A percentile compares a stretch with the other conserved stretches of the same genome.
These are phyloP conservation scores for Leucophenga montana DNA, from an alignment of 2,888 invertebrate species.

Conservation along the genomic window DNA sequence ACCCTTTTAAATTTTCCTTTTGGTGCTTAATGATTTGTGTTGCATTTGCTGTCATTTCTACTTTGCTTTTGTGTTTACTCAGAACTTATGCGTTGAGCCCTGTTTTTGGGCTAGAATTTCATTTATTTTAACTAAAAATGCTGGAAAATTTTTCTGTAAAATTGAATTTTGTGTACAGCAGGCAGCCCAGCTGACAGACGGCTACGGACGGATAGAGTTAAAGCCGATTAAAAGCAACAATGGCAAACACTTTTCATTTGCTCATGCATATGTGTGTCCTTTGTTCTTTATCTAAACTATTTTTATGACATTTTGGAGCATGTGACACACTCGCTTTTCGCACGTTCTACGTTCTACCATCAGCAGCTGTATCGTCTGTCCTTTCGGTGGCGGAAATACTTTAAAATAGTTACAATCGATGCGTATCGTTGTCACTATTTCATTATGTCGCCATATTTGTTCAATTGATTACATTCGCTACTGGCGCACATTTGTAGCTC, in stretches of 20 bases:
- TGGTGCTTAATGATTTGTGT: conserved; percentile 36
- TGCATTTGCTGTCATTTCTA: conserved; percentile 27
- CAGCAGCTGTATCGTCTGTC: conserved; percentile 2
- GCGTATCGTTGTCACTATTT: conserved; percentile 1
- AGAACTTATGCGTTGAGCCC: conserved; percentile 18
- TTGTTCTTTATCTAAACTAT: conserved; percentile 41
- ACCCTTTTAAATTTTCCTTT: conserved; percentile 35
- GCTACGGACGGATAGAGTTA: conserved; percentile 15
- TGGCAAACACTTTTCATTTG: conserved; percentile 30
- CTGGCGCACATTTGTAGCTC: too few relatives aligned
- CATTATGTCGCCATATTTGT: conserved; percentile 9
- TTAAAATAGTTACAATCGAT: conserved; percentile 15
- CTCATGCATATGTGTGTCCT: neutral
- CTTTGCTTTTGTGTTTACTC: conserved; percentile 22
- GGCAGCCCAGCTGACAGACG: neutral
- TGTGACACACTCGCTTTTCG: conserved; percentile 50
- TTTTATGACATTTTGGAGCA: conserved; percentile 50
- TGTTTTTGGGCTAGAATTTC: conserved; percentile 48
- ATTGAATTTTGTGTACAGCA: conserved; percentile 28
- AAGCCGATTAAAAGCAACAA: conserved; percentile 22
- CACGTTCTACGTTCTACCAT: conserved; percentile 54
- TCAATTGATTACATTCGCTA: conserved; percentile 6
- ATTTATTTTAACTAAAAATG: conserved; percentile 58
- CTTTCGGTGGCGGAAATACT: neutral
- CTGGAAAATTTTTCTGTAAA: conserved; percentile 54